phyloP scores from a whole-genome alignment of 2,113 vertebrate genomes.

The Onychostoma macrolepis region DNA sequence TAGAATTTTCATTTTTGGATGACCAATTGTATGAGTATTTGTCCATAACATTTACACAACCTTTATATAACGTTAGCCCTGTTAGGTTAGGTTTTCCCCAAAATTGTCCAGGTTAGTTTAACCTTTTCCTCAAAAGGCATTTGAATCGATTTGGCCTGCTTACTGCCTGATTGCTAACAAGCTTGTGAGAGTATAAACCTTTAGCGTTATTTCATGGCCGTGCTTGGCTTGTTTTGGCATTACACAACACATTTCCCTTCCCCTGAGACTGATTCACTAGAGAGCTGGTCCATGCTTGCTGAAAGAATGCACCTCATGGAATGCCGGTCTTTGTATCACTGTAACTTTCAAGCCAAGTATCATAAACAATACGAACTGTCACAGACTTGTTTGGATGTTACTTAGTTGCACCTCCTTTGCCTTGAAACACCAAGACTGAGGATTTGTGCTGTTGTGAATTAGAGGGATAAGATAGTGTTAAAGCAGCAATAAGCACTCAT shows the following conservation, averaged over 20 bases:
- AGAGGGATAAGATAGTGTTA: not conserved
- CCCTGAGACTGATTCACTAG: conserved; percentile 33
- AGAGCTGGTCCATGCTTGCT: conserved; percentile 60
- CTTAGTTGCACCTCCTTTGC: not conserved
- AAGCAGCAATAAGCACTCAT: not conserved
- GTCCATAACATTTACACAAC: not conserved
- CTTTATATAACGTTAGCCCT: not conserved
- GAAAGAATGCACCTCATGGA: conserved; percentile 59
- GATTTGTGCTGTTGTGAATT: not conserved
- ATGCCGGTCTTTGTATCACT: conserved; percentile 47
- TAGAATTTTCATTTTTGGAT: not conserved
- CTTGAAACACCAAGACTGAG: not conserved
- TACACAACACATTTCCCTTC: conserved; percentile 22
- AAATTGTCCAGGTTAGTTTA: not conserved
- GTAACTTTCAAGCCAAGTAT: conserved; percentile 38
- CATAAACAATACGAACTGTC: conserved; percentile 43
- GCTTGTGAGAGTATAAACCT: not conserved
- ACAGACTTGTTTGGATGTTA: conserved; percentile 37
- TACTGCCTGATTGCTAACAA: conserved; percentile 40
- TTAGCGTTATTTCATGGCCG: conserved; percentile 44
- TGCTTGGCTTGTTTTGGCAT: conserved; percentile 48
- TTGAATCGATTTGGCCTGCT: conserved; percentile 25
- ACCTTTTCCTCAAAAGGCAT: conserved; percentile 15
- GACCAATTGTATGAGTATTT: not conserved
- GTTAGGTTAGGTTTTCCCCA: not conserved